Base-by-base conservation (phyloP, 2,888 invertebrate genomes). In the Lomographa bimaculata region DNA sequence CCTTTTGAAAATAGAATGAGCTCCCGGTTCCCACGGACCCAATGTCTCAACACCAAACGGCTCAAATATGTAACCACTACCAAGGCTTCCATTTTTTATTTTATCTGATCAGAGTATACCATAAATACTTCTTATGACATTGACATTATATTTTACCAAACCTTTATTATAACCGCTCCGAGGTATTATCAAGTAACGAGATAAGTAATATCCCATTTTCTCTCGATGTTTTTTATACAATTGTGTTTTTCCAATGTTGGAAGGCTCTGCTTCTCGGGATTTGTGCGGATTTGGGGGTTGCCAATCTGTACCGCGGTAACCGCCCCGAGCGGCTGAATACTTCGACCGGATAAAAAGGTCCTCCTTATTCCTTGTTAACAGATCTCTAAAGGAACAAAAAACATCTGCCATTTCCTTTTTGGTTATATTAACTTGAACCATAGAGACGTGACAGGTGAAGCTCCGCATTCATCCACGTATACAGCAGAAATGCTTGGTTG, bases 231-330 rank as follows among this genome's bases (percentile, higher is more conserved):
- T 74, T n/a, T 71, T 67, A 77, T 75, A 69, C 64, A 72, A 73
- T 74, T 69, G 71, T 70, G 57, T 78, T 80, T 76, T 75, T 72
- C 57, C 59, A 55, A 37, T 47, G 57, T 50, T 47, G 56, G 57
- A 60, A 68, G 60, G 70, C 63, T 70, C 65, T 55, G 60, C 65
- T 64, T 63, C 56, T 60, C 55, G 54, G 79, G 82, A 84, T 85
- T 85, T 83, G 72, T 73, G 54, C 59, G 80, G 83, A 84, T 85
- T 84, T 83, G 64, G 67, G 62, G 64, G 71, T 71, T 75, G 70
- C 79, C 80, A 82, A 84, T 84, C 77, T 80, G 66, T 64, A 59
- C 59, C 60, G 54, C 56, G 66, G 63, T 68, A 71, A 73, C 67
- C 71, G 71, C 76, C 72, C 57, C 63, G 57, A 74, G 80, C 75